These are phyloP conservation scores for Tachysurus vachellii DNA, from an alignment of 2,113 vertebrate species.

Conservation along the genomic window DNA sequence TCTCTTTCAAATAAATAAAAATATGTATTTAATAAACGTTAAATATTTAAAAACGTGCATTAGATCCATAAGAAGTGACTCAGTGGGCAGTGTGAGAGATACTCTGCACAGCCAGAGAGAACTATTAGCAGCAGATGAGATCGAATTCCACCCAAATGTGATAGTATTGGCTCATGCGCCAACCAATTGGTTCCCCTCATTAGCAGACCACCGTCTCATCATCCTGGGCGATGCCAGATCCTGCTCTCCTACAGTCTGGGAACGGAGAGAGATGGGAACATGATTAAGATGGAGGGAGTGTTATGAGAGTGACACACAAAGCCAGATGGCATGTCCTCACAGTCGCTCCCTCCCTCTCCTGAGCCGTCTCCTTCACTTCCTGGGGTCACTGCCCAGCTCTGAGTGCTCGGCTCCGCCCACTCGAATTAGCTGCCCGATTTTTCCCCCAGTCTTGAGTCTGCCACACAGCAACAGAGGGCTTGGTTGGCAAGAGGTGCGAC, in stretches of 20 bases:
- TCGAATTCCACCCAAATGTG: background rate
- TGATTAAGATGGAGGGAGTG: conserved; percentile 14
- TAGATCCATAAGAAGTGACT: background rate
- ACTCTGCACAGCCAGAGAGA: background rate
- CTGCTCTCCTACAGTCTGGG: background rate
- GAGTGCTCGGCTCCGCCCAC: conserved; percentile 49
- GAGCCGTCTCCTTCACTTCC: conserved; percentile 45
- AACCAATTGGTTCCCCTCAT: conserved; percentile 2
- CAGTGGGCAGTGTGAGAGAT: background rate
- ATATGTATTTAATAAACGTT: background rate
- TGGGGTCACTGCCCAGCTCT: conserved; percentile 35
- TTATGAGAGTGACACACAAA: conserved; percentile 11
- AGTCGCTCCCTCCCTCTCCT: conserved; percentile 45
- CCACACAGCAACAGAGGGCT: conserved; percentile 68
- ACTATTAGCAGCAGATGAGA: conserved; percentile 7
- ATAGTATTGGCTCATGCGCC: background rate
- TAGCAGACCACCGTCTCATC: background rate
- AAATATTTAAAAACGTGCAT: background rate
- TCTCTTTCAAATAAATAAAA: background rate
- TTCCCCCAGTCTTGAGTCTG: conserved; percentile 57
- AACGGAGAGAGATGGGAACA: background rate
- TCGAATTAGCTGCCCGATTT: conserved; percentile 52
- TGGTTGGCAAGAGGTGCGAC: conserved; percentile 75
- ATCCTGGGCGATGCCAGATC: too few species aligned
- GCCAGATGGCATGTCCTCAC: conserved; percentile 32